Conservation (phyloP, 1,140 invertebrate genomes). For the Heliothis virescens region DNA sequence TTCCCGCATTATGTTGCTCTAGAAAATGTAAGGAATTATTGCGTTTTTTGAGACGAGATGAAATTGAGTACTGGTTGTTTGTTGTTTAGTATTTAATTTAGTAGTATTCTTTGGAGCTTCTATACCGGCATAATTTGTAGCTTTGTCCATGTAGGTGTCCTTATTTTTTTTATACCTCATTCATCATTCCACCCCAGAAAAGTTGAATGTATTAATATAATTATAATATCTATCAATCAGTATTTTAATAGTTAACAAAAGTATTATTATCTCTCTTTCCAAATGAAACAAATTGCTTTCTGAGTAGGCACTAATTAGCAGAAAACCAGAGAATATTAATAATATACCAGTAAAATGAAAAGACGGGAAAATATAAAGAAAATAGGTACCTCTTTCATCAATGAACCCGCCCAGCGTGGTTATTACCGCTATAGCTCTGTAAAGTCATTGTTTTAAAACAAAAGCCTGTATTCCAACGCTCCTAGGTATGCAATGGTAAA, state of each 20-base stretch:
- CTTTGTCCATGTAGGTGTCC: too few species aligned
- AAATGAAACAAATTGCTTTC: too few species aligned
- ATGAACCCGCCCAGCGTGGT: not conserved
- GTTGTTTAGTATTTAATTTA: not conserved
- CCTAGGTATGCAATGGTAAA: not conserved
- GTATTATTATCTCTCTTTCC: too few species aligned
- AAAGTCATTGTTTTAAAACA: conserved; percentile 33
- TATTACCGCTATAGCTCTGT: not conserved
- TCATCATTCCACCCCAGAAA: too few species aligned
- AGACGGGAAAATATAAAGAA: not conserved
- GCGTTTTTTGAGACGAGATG: conserved; percentile 11
- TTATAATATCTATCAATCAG: not conserved
- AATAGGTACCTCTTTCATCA: conserved; percentile 1
- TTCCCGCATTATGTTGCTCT: conserved; percentile 52
- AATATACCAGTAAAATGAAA: too few species aligned
- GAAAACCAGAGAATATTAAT: too few species aligned
- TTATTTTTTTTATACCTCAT: too few species aligned
- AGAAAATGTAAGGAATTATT: conserved; percentile 17
- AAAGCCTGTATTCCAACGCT: not conserved
- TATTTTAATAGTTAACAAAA: too few species aligned
- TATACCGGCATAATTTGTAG: too few species aligned
- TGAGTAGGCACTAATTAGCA: too few species aligned
- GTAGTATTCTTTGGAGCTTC: too few species aligned
- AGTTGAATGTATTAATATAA: too few species aligned
- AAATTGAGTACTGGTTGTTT: not conserved